Percentiles rank a stretch among this genome's conserved stretches.
Conservation (phyloP, 2,888 invertebrate genomes). For the Drosophila suboccidentalis region DNA sequence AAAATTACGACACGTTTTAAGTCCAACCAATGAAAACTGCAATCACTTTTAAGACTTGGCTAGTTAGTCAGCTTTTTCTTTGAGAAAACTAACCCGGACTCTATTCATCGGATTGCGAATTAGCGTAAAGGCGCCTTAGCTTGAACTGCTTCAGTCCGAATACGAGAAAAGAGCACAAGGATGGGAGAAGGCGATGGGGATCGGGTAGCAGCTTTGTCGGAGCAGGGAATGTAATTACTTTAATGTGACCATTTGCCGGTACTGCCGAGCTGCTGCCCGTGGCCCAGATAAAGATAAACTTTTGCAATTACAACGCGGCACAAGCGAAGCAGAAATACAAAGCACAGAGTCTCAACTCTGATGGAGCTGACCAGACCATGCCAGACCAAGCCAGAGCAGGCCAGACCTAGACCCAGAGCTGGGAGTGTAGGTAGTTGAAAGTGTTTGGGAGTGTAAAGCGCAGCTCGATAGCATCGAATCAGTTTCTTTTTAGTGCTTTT, state of each 20-base stretch:
- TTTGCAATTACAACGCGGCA: slow-evolving; percentile 78
- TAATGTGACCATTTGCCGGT: slow-evolving; percentile 67
- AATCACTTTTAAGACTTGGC: neutral
- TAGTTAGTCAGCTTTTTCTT: slow-evolving; percentile 5
- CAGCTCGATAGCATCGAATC: slow-evolving; percentile 75
- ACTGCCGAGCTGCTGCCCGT: slow-evolving; percentile 52
- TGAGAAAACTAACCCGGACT: slow-evolving; percentile 3
- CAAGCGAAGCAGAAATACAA: slow-evolving; percentile 72
- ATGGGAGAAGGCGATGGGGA: neutral
- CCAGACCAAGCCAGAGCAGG: neutral
- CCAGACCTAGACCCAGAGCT: neutral
- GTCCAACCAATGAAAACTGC: neutral
- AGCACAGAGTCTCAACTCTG: slow-evolving; percentile 45
- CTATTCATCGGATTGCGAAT: slow-evolving; percentile 22
- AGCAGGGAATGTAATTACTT: slow-evolving; percentile 61
- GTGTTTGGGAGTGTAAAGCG: slow-evolving; percentile 26
- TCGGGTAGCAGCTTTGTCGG: slow-evolving; percentile 31
- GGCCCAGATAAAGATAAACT: slow-evolving; percentile 79
- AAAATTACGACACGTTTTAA: neutral
- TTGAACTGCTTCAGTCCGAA: neutral
- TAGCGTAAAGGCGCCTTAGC: slow-evolving; percentile 13
- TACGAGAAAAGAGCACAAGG: neutral
- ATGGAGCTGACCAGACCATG: slow-evolving; percentile 36
- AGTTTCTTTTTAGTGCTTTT: slow-evolving; percentile 71
- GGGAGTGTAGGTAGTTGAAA: neutral